These are phyloP conservation scores for Papilio elwesi DNA, from an alignment of 2,888 invertebrate genomes.

Conservation along the genomic window DNA sequence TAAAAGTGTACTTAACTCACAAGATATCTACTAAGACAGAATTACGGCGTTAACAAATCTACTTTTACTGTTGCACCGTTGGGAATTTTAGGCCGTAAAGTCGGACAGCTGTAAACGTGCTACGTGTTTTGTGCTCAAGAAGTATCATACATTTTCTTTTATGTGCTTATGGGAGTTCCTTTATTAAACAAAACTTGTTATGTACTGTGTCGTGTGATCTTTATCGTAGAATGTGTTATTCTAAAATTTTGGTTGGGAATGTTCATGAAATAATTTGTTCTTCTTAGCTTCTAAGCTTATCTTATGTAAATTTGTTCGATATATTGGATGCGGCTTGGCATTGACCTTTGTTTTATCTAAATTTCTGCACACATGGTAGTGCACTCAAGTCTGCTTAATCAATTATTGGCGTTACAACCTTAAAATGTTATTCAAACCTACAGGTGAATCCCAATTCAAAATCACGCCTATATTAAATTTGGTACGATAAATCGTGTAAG, in stretches of 20 bases:
- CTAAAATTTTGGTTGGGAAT: background rate
- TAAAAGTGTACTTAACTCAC: constrained; percentile 20
- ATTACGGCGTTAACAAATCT: constrained; percentile 37
- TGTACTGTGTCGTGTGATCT: background rate
- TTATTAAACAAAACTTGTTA: constrained; percentile 15
- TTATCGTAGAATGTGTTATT: background rate
- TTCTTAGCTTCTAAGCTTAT: no score
- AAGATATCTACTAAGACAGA: constrained; percentile 29
- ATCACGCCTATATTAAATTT: no score
- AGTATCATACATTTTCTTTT: constrained; percentile 35
- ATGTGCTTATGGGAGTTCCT: constrained; percentile 7
- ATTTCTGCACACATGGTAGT: no score
- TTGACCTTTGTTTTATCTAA: no score
- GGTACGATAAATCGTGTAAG: no score
- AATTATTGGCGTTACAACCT: no score
- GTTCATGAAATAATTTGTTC: no score
- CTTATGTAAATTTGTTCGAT: no score
- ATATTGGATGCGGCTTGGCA: no score
- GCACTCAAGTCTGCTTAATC: no score
- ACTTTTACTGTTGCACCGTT: constrained; percentile 38
- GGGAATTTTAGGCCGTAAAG: constrained; percentile 38
- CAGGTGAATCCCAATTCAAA: no score
- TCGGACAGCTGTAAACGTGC: constrained; percentile 36
- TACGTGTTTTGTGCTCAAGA: constrained; percentile 38
- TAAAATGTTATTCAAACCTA: no score